A percentile compares a stretch with the other conserved stretches of the same genome.
These are phyloP conservation scores for Dendroctonus valens DNA, from an alignment of 1,140 invertebrate genomes.

Conservation along the genomic window DNA sequence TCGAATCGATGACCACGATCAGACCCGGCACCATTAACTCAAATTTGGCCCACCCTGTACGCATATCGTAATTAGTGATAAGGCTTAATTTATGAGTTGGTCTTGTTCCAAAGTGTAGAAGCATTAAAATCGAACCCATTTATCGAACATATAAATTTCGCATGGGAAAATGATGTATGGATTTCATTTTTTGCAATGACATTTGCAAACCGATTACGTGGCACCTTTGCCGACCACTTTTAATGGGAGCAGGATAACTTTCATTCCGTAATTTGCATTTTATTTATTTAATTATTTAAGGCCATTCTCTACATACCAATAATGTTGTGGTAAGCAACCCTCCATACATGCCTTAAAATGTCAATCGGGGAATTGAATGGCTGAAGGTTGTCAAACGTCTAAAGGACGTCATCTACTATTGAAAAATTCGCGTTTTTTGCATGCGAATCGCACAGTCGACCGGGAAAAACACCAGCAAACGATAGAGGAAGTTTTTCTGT, in stretches of 20 bases:
- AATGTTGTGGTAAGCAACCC: too few relatives aligned
- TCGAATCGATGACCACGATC: neutral
- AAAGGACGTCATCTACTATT: too few relatives aligned
- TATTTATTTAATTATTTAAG: neutral
- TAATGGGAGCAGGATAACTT: conserved; percentile 20
- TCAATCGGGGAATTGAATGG: too few relatives aligned
- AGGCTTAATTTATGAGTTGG: conserved; percentile 20
- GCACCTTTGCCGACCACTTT: neutral
- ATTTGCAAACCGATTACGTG: conserved; percentile 15
- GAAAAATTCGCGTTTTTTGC: too few relatives aligned
- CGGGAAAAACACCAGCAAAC: too few relatives aligned
- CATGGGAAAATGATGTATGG: conserved; percentile 31
- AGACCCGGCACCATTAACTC: neutral
- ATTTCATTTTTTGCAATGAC: conserved; percentile 10
- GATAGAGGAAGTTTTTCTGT: too few relatives aligned
- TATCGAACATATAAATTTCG: conserved; percentile 26
- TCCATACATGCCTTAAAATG: too few relatives aligned
- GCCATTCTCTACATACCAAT: too few relatives aligned
- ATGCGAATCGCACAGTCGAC: too few relatives aligned
- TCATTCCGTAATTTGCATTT: conserved; percentile 15
- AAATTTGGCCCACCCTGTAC: conserved; percentile 18
- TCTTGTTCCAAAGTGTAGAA: conserved; percentile 7
- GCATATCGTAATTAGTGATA: conserved; percentile 21
- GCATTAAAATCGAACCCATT: conserved; percentile 25
- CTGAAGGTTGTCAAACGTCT: too few relatives aligned